Conservation (phyloP, 2,113 vertebrate genomes). For the Pholis gunnellus region DNA sequence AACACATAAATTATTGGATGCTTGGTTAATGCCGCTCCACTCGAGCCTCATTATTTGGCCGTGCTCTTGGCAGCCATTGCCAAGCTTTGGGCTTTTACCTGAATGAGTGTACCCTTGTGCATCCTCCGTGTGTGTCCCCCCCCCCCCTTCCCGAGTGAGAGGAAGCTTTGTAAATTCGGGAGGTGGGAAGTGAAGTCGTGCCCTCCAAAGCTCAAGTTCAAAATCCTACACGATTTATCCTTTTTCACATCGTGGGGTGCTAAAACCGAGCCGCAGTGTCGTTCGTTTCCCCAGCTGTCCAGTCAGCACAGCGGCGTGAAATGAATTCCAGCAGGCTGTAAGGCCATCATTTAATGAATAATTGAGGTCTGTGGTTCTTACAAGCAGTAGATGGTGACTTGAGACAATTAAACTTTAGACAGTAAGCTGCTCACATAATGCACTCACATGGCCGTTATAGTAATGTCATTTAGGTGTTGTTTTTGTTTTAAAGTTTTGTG, state of each 20-base stretch:
- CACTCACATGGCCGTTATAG: neutral
- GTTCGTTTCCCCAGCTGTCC: neutral
- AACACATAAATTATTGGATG: constrained; percentile 47
- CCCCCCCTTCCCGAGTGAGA: neutral
- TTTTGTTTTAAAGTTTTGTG: too few relatives aligned
- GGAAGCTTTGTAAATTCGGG: constrained; percentile 20
- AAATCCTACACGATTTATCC: neutral
- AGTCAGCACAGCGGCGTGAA: constrained; percentile 1
- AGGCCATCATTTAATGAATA: constrained; percentile 40
- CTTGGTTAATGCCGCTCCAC: constrained; percentile 51
- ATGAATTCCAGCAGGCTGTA: constrained; percentile 8
- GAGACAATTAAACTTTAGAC: constrained; percentile 31
- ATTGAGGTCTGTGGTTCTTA: constrained; percentile 49
- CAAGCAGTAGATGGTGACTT: constrained; percentile 27
- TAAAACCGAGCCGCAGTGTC: neutral
- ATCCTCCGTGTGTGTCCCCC: constrained; percentile 3
- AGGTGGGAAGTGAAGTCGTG: constrained; percentile 19
- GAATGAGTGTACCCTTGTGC: constrained; percentile 41
- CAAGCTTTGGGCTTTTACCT: constrained; percentile 31
- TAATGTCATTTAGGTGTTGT: too few relatives aligned
- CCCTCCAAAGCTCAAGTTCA: constrained; percentile 17
- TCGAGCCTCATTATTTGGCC: constrained; percentile 53
- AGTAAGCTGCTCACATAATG: neutral
- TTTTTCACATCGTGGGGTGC: constrained; percentile 29
- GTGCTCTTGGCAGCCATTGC: constrained; percentile 45